Evolutionary conservation across 2,888 invertebrate species (phyloP).

Genomic region (Rhamphomyia laevipes): DNA sequence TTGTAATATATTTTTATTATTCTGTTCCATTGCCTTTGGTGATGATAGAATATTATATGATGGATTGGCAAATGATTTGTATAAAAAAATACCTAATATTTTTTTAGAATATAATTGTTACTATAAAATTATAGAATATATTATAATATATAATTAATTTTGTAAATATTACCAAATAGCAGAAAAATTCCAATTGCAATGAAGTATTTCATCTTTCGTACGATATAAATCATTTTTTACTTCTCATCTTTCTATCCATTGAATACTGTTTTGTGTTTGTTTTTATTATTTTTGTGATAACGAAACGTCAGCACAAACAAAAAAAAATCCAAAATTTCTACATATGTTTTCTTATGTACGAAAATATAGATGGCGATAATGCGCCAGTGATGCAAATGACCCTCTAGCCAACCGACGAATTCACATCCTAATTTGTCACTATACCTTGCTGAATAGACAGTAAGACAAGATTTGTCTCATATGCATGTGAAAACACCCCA

Average conservation of each 20-base stretch:
- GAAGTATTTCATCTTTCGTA: conserved; percentile 26
- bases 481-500: too few relatives aligned
- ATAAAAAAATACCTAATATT: conserved; percentile 11
- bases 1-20: conserved; percentile 3
- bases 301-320: neutral
- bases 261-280: neutral
- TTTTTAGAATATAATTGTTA: too few relatives aligned
- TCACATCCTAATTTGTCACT: too few relatives aligned
- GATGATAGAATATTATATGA: conserved; percentile 17
- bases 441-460: too few relatives aligned
- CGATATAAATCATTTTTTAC: conserved; percentile 22
- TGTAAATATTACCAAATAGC: conserved; percentile 11
- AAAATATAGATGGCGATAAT: too few relatives aligned
- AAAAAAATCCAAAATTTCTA: neutral
- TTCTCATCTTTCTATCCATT: neutral
- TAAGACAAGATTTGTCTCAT: too few relatives aligned
- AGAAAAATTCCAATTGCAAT: conserved; percentile 16
- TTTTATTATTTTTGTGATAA: neutral
- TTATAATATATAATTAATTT: too few relatives aligned
- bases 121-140: too few relatives aligned
- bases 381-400: too few relatives aligned
- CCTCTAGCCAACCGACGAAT: too few relatives aligned
- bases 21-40: conserved; percentile 15
- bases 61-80: conserved; percentile 15
- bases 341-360: too few relatives aligned